These are phyloP conservation scores for Sceloporus undulatus DNA, from an alignment of 2,113 vertebrate genomes.

Conservation along the genomic window DNA sequence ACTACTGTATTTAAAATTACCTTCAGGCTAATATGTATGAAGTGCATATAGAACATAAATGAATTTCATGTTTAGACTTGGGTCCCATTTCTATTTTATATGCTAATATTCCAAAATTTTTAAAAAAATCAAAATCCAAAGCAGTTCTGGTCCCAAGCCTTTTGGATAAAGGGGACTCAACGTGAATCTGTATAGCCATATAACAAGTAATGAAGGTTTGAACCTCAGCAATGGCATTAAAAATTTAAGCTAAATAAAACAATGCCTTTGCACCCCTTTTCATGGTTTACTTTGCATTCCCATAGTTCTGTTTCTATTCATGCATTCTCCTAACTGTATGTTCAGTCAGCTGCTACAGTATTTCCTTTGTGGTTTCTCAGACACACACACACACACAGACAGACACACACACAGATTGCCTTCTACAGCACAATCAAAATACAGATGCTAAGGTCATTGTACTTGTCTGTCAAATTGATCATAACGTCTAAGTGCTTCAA, in stretches of 20 bases:
- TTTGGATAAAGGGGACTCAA: too few species aligned
- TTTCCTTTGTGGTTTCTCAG: constrained; percentile 27
- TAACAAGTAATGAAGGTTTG: neutral
- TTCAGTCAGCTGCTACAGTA: constrained; percentile 29
- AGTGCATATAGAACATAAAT: too few species aligned
- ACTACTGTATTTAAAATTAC: too few species aligned
- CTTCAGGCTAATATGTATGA: too few species aligned
- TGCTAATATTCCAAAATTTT: too few species aligned
- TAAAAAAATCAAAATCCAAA: too few species aligned
- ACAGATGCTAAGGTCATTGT: constrained; percentile 26
- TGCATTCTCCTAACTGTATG: constrained; percentile 6
- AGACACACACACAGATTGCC: constrained; percentile 11
- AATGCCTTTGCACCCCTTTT: neutral
- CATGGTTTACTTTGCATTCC: neutral
- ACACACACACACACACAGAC: neutral
- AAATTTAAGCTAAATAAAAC: neutral
- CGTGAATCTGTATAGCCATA: neutral
- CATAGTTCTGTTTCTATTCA: constrained; percentile 14
- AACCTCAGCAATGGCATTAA: neutral
- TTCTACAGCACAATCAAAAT: constrained; percentile 35
- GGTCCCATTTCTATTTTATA: too few species aligned
- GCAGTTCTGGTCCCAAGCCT: too few species aligned
- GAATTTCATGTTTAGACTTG: too few species aligned
- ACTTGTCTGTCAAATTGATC: constrained; percentile 35
- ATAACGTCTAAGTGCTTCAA: constrained; percentile 1